These are phyloP conservation scores for Calidris pugnax DNA, from an alignment of 2,113 vertebrate genomes.

Conservation along the genomic window DNA sequence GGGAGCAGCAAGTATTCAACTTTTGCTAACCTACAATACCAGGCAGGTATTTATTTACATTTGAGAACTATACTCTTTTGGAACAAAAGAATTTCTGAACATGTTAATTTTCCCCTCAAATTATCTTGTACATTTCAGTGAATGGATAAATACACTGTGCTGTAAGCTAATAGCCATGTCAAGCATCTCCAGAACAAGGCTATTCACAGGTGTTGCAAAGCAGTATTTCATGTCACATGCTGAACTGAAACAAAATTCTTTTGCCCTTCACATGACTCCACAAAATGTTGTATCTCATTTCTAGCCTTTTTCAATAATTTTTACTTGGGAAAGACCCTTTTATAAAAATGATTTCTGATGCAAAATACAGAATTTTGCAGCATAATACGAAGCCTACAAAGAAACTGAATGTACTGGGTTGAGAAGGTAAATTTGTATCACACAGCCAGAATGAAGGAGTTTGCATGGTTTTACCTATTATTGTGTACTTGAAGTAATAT, in stretches of 20 bases:
- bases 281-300: not conserved
- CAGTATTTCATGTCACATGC: not conserved
- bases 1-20: not conserved
- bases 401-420: not conserved
- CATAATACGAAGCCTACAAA: not conserved
- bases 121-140: not conserved
- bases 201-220: not conserved
- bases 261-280: not conserved
- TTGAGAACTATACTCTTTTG: not conserved
- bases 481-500: not conserved
- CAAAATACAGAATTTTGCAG: not conserved
- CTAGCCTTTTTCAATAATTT: not conserved
- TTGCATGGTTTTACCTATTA: not conserved
- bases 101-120: conserved; percentile 1
- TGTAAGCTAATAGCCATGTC: not conserved
- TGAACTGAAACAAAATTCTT: not conserved
- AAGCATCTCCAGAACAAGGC: not conserved
- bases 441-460: not conserved
- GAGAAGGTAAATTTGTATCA: not conserved
- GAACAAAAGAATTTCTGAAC: not conserved
- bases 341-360: not conserved
- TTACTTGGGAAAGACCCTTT: not conserved
- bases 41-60: not conserved
- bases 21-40: not conserved
- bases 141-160: not conserved